phyloP scores from a whole-genome alignment of 2,888 invertebrate genomes.

The Drosophila kambysellisi region DNA sequence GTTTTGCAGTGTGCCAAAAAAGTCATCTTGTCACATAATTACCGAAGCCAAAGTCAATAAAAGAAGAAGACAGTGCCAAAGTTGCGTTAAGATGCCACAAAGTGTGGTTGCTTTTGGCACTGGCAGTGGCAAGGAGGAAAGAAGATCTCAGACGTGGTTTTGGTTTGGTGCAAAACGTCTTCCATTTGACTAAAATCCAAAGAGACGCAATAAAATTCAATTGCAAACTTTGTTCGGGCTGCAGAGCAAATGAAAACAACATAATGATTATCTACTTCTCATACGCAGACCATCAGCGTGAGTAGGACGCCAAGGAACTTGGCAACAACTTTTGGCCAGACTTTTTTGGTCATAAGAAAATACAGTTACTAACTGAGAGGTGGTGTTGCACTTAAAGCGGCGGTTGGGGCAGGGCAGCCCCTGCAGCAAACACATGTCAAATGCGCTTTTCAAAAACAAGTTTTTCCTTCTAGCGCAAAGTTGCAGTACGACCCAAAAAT shows the following conservation, averaged over 20 bases:
- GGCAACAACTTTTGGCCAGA: conserved; percentile 62
- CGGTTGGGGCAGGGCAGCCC: not conserved
- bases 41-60: conserved; percentile 60
- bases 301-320: conserved; percentile 67
- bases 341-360: conserved; percentile 58
- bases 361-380: not conserved
- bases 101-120: conserved; percentile 42
- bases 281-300: conserved; percentile 38
- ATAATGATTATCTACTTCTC: conserved; percentile 72
- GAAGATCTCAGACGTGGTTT: conserved; percentile 13
- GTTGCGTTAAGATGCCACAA: conserved; percentile 30
- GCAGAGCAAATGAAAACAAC: conserved; percentile 68
- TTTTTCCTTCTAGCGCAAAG: conserved; percentile 77
- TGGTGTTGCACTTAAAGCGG: not conserved
- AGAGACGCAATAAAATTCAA: conserved; percentile 75
- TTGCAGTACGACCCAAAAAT: conserved; percentile 43
- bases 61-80: conserved; percentile 24
- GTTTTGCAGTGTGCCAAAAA: conserved; percentile 16
- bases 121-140: not conserved
- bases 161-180: conserved; percentile 38
- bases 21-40: conserved; percentile 41
- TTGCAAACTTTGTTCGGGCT: conserved; percentile 64
- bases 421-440: conserved; percentile 81
- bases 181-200: conserved; percentile 60
- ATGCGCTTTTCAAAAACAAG: conserved; percentile 74